phyloP scores from a whole-genome alignment of 2,888 invertebrate species.

The Nycteola revayana region DNA sequence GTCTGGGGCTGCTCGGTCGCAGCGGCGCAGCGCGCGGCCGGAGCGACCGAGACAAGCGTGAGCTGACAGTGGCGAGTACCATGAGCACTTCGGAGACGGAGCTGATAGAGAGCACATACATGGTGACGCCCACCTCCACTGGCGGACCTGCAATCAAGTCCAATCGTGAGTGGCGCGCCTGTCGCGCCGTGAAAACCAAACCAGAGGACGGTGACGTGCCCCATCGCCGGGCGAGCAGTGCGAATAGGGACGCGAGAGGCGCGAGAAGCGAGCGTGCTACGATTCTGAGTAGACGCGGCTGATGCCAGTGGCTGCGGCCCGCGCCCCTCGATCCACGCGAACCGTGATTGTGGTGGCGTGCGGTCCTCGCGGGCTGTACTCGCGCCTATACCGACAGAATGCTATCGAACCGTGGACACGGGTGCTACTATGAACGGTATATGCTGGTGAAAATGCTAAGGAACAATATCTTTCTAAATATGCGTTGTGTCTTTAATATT shows the following conservation, averaged over 20 bases:
- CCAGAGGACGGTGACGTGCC: conserved; percentile 66
- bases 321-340: conserved; percentile 3
- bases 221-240: conserved; percentile 56
- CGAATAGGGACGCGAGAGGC: conserved; percentile 43
- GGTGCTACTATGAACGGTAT: conserved; percentile 79
- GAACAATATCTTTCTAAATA: conserved; percentile 70
- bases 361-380: conserved; percentile 15
- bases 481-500: conserved; percentile 74
- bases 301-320: conserved; percentile 20
- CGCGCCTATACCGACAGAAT: conserved; percentile 47
- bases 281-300: conserved; percentile 24
- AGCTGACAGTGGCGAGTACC: conserved; percentile 86
- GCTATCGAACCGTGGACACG: conserved; percentile 76
- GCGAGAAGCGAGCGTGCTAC: conserved; percentile 46
- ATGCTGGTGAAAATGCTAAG: conserved; percentile 77
- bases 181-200: conserved; percentile 72
- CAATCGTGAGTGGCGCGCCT: conserved; percentile 70
- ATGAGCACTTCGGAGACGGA: conserved; percentile 99
- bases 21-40: conserved; percentile 56
- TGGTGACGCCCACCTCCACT: conserved; percentile 98
- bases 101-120: conserved; percentile 99
- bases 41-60: conserved; percentile 72
- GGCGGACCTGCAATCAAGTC: conserved; percentile 93
- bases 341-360: background rate
- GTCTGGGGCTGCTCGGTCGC: conserved; percentile 80